Evolutionary conservation across 1,140 invertebrate species (phyloP), one percentile per base, ranked within the genome.

Genomic region (Melitaea cinxia): DNA sequence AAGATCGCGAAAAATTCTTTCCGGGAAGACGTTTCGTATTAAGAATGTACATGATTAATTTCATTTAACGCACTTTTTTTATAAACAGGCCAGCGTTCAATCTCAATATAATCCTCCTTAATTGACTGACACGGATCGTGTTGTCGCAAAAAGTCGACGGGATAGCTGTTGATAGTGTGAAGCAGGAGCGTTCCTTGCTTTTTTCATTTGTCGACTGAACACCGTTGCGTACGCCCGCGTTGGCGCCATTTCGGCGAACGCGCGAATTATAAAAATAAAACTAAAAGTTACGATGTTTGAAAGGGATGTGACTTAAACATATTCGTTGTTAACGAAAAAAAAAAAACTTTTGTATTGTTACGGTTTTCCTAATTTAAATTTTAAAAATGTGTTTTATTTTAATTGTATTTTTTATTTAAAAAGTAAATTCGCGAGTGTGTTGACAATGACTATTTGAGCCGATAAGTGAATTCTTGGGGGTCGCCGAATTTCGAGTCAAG

Each of bases 181-280:
- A 42, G 67, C 70, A 66, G 74, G 77, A 79, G 58, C 52, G 63
- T 33, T 73, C 69, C 35, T 66, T 68, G 63, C 47, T 57, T 68
- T 68, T 71, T 77, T 77, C 77, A 80, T 70, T 80, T 75, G 73
- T 68, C 70, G 73, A 70, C 65, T 64, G 65, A 67, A 62, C 65
- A 71, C 62, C 52, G 68, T 33, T 55, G 63, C 58, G 77, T 61
- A 53, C 72, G 72, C 70, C 60, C 77, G 77, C 57, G 64, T 69
- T 45, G 39, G 23, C 6, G 39, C 55, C 15, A 35, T 10, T 37
- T 63, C 47, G 52, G 35, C 33, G 19, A 14, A 28, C 62, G 59
- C 70, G 72, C 64, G 45, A 63, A 65, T 54, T 65, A 52, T 56
- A 62, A 69, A 60, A 56, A 59, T 9, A n/a, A 39, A 55, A 55